Percentiles rank a stretch among this genome's conserved stretches.
These are phyloP conservation scores for Suncus etruscus DNA, from an alignment of 2,113 vertebrate genomes.

Conservation along the genomic window DNA sequence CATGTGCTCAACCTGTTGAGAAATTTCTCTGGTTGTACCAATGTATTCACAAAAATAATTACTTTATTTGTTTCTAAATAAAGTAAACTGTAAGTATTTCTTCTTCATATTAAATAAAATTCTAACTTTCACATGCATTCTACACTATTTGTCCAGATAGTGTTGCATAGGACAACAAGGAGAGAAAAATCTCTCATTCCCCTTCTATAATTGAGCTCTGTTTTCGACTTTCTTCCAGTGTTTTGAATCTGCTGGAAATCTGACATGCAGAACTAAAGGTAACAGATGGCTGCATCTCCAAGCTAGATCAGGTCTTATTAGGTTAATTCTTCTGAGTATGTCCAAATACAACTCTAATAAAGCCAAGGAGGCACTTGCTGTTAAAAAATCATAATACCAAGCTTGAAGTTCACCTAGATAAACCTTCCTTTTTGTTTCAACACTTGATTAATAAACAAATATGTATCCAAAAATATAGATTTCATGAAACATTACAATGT, in stretches of 20 bases:
- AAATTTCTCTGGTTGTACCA: neutral
- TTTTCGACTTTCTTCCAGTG: neutral
- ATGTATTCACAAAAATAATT: neutral
- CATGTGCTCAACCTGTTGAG: no score
- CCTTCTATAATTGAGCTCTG: neutral
- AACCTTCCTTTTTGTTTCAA: neutral
- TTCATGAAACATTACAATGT: no score
- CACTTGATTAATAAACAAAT: conserved; percentile 9
- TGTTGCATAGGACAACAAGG: neutral
- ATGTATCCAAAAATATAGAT: no score
- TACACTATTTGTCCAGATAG: neutral
- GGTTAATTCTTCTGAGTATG: neutral
- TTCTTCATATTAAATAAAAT: neutral
- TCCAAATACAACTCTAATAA: neutral
- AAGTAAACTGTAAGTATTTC: neutral
- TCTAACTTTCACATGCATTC: neutral
- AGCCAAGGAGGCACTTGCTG: neutral
- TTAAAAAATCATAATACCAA: neutral
- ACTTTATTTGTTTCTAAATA: conserved; percentile 27
- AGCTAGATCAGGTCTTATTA: neutral
- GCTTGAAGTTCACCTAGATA: conserved; percentile 26
- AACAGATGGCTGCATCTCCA: neutral
- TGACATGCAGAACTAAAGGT: neutral
- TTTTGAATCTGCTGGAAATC: neutral
- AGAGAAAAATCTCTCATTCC: neutral